phyloP scores from a whole-genome alignment of 2,797 vertebrate genomes.

The Crocidura indochinensis region DNA sequence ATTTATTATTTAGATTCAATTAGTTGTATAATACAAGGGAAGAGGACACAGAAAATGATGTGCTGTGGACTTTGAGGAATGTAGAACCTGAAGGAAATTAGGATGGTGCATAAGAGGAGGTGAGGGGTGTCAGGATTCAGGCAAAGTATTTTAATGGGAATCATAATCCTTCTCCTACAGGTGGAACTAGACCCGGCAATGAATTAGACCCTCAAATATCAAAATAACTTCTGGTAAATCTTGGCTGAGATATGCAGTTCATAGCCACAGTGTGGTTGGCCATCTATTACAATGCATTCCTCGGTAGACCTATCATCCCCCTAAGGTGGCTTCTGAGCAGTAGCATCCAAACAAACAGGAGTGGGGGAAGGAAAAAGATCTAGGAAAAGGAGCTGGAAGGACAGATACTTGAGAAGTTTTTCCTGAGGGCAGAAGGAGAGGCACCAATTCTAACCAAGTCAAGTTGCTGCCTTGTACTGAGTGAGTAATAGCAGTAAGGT shows the following conservation, averaged over 20 bases:
- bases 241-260: not conserved
- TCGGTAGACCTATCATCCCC: not conserved
- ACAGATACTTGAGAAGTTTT: not conserved
- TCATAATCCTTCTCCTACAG: not conserved
- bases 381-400: not conserved
- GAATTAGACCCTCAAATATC: not conserved
- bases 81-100: not conserved
- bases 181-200: not conserved
- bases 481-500: not conserved
- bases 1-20: constrained; percentile 37
- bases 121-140: not conserved
- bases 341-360: not conserved
- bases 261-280: no score
- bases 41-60: not conserved
- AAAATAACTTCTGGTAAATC: constrained; percentile 39
- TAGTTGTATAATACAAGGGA: constrained; percentile 57
- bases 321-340: not conserved
- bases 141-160: not conserved
- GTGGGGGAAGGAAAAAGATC: not conserved
- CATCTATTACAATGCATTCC: accelerated
- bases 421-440: not conserved
- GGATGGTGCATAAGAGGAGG: not conserved
- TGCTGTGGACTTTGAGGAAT: not conserved
- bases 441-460: not conserved
- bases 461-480: not conserved